These are phyloP conservation scores for Arenaria interpres DNA, from an alignment of 2,113 vertebrate genomes.

Conservation along the genomic window DNA sequence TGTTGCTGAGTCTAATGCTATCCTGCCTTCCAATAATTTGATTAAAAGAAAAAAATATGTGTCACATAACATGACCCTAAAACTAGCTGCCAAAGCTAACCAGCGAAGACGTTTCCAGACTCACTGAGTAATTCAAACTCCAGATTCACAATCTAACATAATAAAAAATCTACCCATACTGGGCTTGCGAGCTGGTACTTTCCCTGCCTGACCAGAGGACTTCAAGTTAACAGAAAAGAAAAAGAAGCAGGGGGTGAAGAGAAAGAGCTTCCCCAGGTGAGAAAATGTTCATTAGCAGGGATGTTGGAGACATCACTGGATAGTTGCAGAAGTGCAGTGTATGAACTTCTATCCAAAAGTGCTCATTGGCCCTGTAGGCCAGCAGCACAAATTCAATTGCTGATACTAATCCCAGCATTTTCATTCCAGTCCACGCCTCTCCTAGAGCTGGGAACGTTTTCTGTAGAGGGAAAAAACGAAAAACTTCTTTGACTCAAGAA, in stretches of 20 bases:
- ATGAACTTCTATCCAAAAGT: background rate
- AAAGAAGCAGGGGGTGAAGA: background rate
- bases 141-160: background rate
- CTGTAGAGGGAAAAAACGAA: background rate
- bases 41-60: background rate
- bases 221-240: background rate
- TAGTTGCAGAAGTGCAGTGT: background rate
- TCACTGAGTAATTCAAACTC: background rate
- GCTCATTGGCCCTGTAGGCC: background rate
- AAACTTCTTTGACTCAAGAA: background rate
- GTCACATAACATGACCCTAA: background rate
- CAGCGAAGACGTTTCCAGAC: background rate
- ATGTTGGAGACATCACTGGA: background rate
- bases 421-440: background rate
- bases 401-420: background rate
- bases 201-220: background rate
- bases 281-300: background rate
- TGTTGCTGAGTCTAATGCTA: background rate
- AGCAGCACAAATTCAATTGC: background rate
- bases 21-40: background rate
- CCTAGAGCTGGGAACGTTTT: background rate
- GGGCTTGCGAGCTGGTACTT: background rate
- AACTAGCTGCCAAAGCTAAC: background rate
- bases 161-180: background rate
- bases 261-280: background rate